These are phyloP conservation scores for Pardosa pseudoannulata DNA, from an alignment of 2,888 invertebrate genomes.

Conservation along the genomic window DNA sequence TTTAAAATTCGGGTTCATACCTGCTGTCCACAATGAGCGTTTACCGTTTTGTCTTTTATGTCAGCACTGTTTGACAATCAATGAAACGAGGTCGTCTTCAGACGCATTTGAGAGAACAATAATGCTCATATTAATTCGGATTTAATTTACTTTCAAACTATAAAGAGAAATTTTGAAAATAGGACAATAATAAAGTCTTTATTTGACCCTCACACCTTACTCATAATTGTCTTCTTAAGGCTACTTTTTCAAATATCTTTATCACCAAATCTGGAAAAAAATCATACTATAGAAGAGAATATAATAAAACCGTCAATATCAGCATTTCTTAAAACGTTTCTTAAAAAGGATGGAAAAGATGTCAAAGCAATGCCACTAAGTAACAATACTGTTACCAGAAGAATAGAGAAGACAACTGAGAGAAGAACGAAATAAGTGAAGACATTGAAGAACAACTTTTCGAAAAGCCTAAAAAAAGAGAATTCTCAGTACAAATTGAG, in stretches of 20 bases:
- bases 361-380: slow-evolving; percentile 18
- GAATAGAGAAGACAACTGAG: too few species aligned
- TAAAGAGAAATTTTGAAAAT: slow-evolving; percentile 26
- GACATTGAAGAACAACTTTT: slow-evolving; percentile 51
- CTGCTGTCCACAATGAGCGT: slow-evolving; percentile 17
- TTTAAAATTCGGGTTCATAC: slow-evolving; percentile 32
- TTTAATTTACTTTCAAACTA: slow-evolving; percentile 32
- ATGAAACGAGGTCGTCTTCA: neutral
- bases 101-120: neutral
- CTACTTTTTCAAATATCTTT: too few species aligned
- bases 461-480: slow-evolving; percentile 45
- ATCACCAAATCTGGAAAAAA: neutral
- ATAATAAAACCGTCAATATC: neutral
- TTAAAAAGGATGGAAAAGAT: slow-evolving; percentile 21
- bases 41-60: slow-evolving; percentile 1
- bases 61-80: slow-evolving; percentile 20
- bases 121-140: slow-evolving; percentile 19
- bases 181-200: neutral
- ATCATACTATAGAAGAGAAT: neutral
- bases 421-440: slow-evolving; percentile 52
- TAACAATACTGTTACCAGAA: too few species aligned
- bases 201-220: too few species aligned
- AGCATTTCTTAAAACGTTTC: neutral
- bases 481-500: slow-evolving; percentile 55
- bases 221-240: too few species aligned